These are phyloP conservation scores for Guaruba guarouba DNA, from an alignment of 2,113 vertebrate genomes.

Conservation along the genomic window DNA sequence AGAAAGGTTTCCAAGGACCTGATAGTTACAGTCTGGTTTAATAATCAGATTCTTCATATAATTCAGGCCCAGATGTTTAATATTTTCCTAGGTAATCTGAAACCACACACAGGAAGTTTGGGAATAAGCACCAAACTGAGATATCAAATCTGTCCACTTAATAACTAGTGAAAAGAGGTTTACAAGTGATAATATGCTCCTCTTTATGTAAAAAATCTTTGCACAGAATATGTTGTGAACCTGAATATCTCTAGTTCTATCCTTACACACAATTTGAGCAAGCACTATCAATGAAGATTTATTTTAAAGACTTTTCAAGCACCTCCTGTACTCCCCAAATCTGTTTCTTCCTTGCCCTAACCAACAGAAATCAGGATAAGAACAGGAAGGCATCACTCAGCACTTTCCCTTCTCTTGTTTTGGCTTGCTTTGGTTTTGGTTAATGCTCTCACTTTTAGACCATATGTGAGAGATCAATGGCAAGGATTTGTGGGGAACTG, in stretches of 20 bases:
- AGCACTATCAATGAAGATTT: background rate
- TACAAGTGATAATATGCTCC: background rate
- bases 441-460: background rate
- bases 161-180: background rate
- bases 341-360: background rate
- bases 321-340: background rate
- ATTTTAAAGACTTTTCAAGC: background rate
- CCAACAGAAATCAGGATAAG: background rate
- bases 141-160: background rate
- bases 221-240: background rate
- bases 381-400: background rate
- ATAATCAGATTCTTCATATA: background rate
- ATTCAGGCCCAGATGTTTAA: background rate
- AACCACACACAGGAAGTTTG: background rate
- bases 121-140: background rate
- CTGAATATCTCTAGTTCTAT: background rate
- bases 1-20: background rate
- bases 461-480: background rate
- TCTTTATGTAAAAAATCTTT: background rate
- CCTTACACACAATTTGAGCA: background rate
- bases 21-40: background rate
- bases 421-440: background rate
- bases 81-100: background rate
- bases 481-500: background rate
- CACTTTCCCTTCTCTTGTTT: background rate